phyloP scores from a whole-genome alignment of 2,888 invertebrate species.

The Gastracanthus pulcherrimus region DNA sequence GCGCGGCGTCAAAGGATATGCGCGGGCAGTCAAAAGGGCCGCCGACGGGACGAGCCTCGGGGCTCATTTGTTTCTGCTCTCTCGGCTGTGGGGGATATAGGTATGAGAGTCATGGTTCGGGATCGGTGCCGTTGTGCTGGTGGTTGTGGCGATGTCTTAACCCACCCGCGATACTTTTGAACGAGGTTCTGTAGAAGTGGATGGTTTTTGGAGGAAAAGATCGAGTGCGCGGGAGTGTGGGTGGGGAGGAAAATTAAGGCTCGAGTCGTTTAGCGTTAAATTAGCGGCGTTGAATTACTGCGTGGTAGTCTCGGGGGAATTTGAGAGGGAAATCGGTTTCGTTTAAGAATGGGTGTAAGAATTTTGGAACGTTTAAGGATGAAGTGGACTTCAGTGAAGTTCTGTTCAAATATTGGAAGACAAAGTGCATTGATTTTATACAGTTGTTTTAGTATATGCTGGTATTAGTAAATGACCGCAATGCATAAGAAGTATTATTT shows the following conservation, averaged over 20 bases:
- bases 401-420: too few relatives aligned
- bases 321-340: background rate
- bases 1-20: conserved; percentile 67
- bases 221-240: background rate
- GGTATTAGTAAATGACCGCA: too few relatives aligned
- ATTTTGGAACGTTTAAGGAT: too few relatives aligned
- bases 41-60: conserved; percentile 56
- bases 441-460: too few relatives aligned
- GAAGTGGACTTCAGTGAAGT: too few relatives aligned
- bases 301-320: background rate
- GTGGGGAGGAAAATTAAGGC: conserved; percentile 38
- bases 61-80: conserved; percentile 74
- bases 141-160: conserved; percentile 63
- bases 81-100: conserved; percentile 4
- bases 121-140: background rate
- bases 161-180: conserved; percentile 56
- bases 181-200: conserved; percentile 20
- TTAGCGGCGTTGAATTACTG: background rate
- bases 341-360: background rate
- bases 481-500: too few relatives aligned
- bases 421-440: too few relatives aligned
- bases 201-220: background rate
- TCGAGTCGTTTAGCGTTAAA: conserved; percentile 43
- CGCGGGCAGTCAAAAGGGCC: conserved; percentile 70
- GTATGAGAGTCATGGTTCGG: background rate